Conservation (phyloP, 2,113 vertebrate species). For the Gadus macrocephalus region DNA sequence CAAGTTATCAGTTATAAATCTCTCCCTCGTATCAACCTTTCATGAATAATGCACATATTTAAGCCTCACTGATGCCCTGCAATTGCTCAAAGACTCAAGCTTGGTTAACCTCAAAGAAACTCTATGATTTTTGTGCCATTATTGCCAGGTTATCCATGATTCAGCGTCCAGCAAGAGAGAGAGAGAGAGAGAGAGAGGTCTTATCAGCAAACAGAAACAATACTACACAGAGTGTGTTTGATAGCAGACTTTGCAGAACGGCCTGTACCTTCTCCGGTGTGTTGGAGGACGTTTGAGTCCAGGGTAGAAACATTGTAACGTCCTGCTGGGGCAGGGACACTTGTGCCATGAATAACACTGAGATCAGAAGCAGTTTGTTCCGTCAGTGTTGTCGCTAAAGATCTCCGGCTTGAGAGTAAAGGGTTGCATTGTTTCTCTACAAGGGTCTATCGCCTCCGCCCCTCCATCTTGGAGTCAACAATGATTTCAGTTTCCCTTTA, state of each 20-base stretch:
- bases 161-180: too few relatives aligned
- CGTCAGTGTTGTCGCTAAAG: constrained; percentile 34
- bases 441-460: constrained; percentile 45
- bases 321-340: constrained; percentile 24
- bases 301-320: constrained; percentile 24
- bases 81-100: too few relatives aligned
- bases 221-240: constrained; percentile 16
- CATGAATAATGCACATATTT: neutral
- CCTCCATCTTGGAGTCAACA: constrained; percentile 33
- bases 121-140: too few relatives aligned
- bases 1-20: neutral
- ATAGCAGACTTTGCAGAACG: constrained; percentile 44
- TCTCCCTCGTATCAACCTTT: neutral
- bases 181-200: constrained; percentile 1
- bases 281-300: constrained; percentile 15
- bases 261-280: constrained; percentile 12
- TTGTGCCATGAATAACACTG: constrained; percentile 28
- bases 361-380: constrained; percentile 27
- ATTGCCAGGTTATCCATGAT: too few relatives aligned
- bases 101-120: too few relatives aligned
- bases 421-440: constrained; percentile 52
- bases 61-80: neutral
- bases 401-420: constrained; percentile 51
- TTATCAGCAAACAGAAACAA: constrained; percentile 13
- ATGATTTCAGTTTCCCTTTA: constrained; percentile 56